A percentile compares a stretch with the other conserved stretches of the same genome.
Evolutionary conservation across 2,888 invertebrate species (phyloP).

Genomic region (Euzetes globulus): DNA sequence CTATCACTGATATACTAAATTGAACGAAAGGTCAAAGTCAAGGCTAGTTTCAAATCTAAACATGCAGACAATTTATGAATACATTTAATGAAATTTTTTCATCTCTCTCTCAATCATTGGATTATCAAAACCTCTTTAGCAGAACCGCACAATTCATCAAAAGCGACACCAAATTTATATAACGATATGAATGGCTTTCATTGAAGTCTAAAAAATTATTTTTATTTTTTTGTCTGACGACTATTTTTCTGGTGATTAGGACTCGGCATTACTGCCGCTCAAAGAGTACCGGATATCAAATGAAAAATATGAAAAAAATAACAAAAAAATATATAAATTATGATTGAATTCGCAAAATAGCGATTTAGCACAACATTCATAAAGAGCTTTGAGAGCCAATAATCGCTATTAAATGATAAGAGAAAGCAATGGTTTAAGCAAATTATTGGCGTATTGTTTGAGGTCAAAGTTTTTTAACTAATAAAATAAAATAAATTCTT

Average conservation of each 20-base stretch:
- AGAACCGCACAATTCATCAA: not conserved
- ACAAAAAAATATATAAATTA: constrained; percentile 1
- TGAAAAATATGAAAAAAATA: not conserved
- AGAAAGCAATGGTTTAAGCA: not conserved
- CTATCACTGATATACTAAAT: not conserved
- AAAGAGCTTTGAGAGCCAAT: not conserved
- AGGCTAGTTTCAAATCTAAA: too few species aligned
- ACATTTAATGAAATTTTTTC: too few species aligned
- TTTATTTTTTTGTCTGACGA: not conserved
- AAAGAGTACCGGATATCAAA: not conserved
- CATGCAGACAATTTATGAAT: too few species aligned
- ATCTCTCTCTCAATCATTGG: not conserved
- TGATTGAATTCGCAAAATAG: not conserved
- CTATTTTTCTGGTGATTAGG: not conserved
- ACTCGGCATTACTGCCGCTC: not conserved
- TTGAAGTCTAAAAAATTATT: not conserved
- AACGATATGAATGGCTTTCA: not conserved
- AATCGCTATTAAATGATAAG: not conserved
- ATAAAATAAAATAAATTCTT: not conserved
- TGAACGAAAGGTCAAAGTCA: too few species aligned
- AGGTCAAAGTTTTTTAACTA: not conserved
- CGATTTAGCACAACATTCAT: not conserved
- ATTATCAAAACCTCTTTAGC: not conserved
- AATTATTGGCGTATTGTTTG: constrained; percentile 2
- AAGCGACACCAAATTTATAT: not conserved